Conservation (phyloP, 2,113 vertebrate species). For the Falcunculus frontatus region DNA sequence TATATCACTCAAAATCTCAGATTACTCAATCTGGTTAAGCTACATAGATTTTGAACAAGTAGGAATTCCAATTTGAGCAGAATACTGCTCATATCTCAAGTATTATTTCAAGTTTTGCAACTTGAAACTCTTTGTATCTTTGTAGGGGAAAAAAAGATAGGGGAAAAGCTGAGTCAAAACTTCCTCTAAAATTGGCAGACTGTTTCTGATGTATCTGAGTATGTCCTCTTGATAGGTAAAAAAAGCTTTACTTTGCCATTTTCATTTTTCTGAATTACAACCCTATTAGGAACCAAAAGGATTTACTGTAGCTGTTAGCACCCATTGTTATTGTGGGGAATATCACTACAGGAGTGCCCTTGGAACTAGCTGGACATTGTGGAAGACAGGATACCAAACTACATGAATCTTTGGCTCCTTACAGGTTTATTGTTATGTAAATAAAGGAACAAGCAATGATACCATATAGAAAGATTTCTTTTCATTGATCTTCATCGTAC, state of each 20-base stretch:
- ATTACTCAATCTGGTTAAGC: background rate
- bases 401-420: accelerated
- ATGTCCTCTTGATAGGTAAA: background rate
- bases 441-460: background rate
- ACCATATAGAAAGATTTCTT: background rate
- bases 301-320: background rate
- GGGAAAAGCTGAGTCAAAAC: background rate
- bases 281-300: background rate
- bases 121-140: background rate
- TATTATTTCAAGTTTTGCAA: background rate
- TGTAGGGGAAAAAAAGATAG: background rate
- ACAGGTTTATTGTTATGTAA: accelerated
- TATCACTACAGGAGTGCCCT: background rate
- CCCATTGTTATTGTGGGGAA: accelerated
- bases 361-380: too few relatives aligned
- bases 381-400: background rate
- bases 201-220: background rate
- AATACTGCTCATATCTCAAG: background rate
- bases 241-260: background rate
- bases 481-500: background rate
- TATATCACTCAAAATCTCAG: background rate
- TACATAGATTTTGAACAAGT: background rate
- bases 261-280: background rate
- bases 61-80: background rate
- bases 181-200: background rate